Evolutionary conservation across 1,140 invertebrate genomes (phyloP), one percentile per base, ranked within the genome.

Genomic region (Paralvinella palmiformis): DNA sequence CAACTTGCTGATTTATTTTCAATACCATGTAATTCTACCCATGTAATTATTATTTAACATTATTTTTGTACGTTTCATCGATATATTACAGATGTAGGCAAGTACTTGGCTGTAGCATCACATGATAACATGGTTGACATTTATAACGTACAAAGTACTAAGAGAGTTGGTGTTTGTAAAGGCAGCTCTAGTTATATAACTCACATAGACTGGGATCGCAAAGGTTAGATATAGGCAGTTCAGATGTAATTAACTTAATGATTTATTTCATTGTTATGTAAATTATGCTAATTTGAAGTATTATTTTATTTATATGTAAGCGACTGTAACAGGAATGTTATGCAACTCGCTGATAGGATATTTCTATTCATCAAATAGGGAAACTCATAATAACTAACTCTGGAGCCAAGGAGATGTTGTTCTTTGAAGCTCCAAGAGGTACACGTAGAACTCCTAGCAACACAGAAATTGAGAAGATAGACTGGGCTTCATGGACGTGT

Each of bases 121-220:
- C 80, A 82, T 73, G 80, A 82, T 70, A 82, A 82, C 68, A 80
- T 81, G 73, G 76, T 82, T 13, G 80, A 82, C 61, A 78, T 82
- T 31, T 82, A 82, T 66, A 82, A 77, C 69, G 76, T 80, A 6
- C 55, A 73, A 5, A 75, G 72, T n/a, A 68, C 70, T 56, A 80
- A 80, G 57, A 53, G 78, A 36, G 78, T 81, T 3, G 79, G 80
- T n/a, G 75, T 75, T 3, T 80, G 80, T 66, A 82, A 80, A 68
- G 78, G 77, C 10, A 72, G 73, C n/a, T 80, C 79, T 24, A 80
- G 78, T 62, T 82, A 81, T 67, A 79, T 81, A 53, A 81, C 79
- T 4, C 80, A 82, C 66, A 66, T 81, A 36, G 80, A 82, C 67
- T 82, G 80, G 80, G 76, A 80, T 66, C 59, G 56, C n/a, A 68